Evolutionary conservation across 2,888 invertebrate species (phyloP), one percentile per base, ranked within the genome.

Genomic region (Pycnomerus fuliginosus): DNA sequence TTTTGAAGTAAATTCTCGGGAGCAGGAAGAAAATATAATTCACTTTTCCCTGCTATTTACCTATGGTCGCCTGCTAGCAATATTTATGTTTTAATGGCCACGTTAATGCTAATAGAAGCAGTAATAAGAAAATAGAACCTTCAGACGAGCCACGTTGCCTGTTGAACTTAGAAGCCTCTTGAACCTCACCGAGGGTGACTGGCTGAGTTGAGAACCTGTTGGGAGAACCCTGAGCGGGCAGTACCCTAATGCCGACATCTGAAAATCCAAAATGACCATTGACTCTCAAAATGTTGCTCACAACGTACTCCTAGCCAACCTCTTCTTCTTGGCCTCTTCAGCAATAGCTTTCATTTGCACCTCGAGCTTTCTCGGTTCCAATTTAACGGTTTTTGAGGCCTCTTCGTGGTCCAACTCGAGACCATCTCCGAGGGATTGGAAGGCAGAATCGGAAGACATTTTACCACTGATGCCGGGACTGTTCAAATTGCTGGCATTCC

Each of bases 181-280:
- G 69, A n/a, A 83, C 78, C 67, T 84, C 84, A 45, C 80, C 79
- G 49, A 77, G 75, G 1, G 85, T 83, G 20, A 89, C 80, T 1
- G 89, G 87, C 74, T 88, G 87, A 1, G 87, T 87, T 54, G 80
- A 79, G 71, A 83, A 84, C 20, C 43, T 50, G 16, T 30, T 36
- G n/a, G 41, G 22, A 4, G 24, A 27, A 7, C n/a, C n/a, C n/a
- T n/a, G n/a, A n/a, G n/a, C n/a, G n/a, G n/a, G n/a, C n/a, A n/a
- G n/a, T n/a, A n/a, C n/a, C n/a, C 11, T 7, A 10, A 7, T 7
- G 10, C 27, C 27, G 3, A 7, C 10, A 7, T 5, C 14, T 5
- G 13, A 31, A 13, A 5, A 31, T 16, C n/a, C n/a, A n/a, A n/a
- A n/a, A n/a, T n/a, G n/a, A n/a, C n/a, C n/a, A n/a, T n/a, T n/a